Base-by-base conservation (phyloP, 2,888 invertebrate species). In the Orchesella flavescens region DNA sequence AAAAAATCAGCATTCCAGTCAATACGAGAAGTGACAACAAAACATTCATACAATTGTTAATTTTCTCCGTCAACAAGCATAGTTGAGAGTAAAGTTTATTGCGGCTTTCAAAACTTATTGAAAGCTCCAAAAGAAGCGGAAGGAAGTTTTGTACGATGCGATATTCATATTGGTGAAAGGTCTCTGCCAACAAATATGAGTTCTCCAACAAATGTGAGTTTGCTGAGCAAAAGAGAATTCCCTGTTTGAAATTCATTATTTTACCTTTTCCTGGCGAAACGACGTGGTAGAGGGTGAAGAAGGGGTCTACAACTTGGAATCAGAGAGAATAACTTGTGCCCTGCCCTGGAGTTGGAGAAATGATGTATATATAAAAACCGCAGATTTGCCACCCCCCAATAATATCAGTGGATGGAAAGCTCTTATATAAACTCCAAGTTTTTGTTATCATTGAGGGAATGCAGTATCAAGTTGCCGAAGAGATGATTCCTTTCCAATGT, bases 161-260 rank as follows among this genome's bases (percentile, higher is more conserved):
- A n/a, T 77, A 7, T 68, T 77, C 46, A 46, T 77, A 4, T 17
- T 77, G 13, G 17, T 77, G 57, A 77, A 77, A 23, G 76, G 76
- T 2, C 44, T 34, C 7, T 34, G 34, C 34, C n/a, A n/a, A n/a
- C n/a, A n/a, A n/a, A n/a, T n/a, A n/a, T n/a, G n/a, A n/a, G 7
- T 34, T 34, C 34, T 34, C 34, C 34, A 34, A 34, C 2, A 34
- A 34, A 34, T 34, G 7, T 34, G 34, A 34, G 7, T 34, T 34
- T 7, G 34, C 34, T 2, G 34, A 34, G 34, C 2, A 34, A 34
- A 34, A 34, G 34, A 34, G 34, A 7, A 34, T 34, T n/a, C 34
- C 34, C 2, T 34, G 34, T 7, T 34, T 34, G 34, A 34, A 34
- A 7, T 34, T 34, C 34, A 34, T 4, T 7, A 34, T 34, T 34